phyloP scores from a whole-genome alignment of 2,888 invertebrate genomes.

The Tupiocoris notatus region DNA sequence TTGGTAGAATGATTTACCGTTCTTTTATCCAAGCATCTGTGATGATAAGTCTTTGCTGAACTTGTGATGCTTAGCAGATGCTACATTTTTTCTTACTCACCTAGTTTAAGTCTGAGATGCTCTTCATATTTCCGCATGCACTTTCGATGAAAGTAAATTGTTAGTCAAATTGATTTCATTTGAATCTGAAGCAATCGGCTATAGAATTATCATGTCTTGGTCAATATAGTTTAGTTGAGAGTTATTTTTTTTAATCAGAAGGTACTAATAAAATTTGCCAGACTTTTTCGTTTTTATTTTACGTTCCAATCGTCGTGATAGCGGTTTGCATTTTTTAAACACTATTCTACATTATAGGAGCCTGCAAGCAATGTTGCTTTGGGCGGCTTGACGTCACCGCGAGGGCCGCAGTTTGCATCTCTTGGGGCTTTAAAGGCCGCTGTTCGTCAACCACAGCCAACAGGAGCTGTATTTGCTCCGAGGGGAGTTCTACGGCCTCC shows the following conservation, averaged over 20 bases:
- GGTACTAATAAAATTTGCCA: no score
- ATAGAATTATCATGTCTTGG: no score
- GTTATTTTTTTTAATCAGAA: no score
- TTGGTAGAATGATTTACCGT: background rate
- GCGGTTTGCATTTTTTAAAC: no score
- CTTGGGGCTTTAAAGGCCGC: constrained; percentile 25
- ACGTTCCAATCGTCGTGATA: no score
- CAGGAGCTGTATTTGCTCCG: constrained; percentile 13
- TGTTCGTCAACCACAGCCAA: constrained; percentile 15
- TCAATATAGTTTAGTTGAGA: no score
- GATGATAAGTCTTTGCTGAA: background rate
- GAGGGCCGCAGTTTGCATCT: constrained; percentile 15
- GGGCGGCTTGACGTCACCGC: constrained; percentile 19
- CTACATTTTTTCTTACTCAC: background rate
- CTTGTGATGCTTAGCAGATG: background rate
- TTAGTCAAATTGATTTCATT: no score
- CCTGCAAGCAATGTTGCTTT: background rate
- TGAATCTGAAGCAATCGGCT: no score
- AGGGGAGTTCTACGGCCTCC: constrained; percentile 26
- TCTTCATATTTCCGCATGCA: no score
- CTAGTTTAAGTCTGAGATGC: background rate
- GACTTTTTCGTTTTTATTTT: no score
- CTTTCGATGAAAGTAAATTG: no score
- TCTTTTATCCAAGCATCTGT: background rate
- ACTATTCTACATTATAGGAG: no score